Evolutionary conservation across 2,113 vertebrate genomes (phyloP).

Genomic region (Edolisoma coerulescens): DNA sequence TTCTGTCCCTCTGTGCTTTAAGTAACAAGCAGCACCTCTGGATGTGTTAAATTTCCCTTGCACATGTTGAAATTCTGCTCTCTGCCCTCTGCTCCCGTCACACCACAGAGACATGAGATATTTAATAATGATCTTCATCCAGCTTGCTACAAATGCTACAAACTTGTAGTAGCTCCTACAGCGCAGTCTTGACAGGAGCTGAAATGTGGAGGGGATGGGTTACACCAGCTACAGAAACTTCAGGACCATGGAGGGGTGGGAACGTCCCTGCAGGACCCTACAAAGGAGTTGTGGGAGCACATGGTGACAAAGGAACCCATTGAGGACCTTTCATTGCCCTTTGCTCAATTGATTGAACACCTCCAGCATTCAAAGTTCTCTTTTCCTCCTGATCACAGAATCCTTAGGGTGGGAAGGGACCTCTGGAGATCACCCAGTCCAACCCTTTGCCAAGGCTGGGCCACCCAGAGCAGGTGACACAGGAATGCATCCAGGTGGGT

Average conservation of each 20-base stretch:
- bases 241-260: rapidly evolving
- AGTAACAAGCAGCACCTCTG: background rate
- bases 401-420: background rate
- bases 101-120: background rate
- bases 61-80: background rate
- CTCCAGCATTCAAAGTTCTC: background rate
- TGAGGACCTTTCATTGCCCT: background rate
- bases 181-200: background rate
- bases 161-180: too few species aligned
- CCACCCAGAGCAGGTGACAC: background rate
- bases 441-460: background rate
- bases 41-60: background rate
- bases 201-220: background rate
- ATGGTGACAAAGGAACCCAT: rapidly evolving
- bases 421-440: background rate
- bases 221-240: background rate
- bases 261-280: background rate
- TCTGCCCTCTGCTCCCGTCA: background rate
- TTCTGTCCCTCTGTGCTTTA: background rate
- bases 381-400: background rate
- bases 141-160: background rate
- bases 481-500: background rate
- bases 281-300: background rate
- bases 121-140: background rate
- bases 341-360: background rate